Conservation (phyloP, 2,888 invertebrate species). For the Alloscopus bannaensis region DNA sequence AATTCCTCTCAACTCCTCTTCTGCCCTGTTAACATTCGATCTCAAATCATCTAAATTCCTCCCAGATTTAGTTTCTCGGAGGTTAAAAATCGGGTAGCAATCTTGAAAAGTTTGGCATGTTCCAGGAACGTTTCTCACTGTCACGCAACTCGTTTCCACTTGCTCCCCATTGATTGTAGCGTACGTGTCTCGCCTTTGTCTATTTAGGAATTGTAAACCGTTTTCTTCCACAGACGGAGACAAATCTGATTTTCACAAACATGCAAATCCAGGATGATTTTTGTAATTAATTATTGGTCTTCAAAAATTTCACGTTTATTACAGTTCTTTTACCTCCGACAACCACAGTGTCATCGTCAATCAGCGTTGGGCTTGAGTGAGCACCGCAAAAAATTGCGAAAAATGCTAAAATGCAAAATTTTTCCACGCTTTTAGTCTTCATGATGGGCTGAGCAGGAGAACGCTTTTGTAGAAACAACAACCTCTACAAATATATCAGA, state of each 20-base stretch:
- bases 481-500: no score
- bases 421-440: neutral
- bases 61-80: slow-evolving; percentile 14
- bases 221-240: neutral
- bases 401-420: neutral
- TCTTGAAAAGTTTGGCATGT: slow-evolving; percentile 55
- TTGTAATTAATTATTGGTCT: no score
- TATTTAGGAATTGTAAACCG: neutral
- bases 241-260: neutral
- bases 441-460: no score
- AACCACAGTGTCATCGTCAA: slow-evolving; percentile 40
- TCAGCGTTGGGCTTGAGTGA: neutral
- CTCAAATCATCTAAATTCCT: neutral
- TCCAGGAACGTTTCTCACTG: slow-evolving; percentile 45
- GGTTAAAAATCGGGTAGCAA: slow-evolving; percentile 48
- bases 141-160: slow-evolving; percentile 49
- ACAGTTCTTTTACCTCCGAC: slow-evolving; percentile 35
- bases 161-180: slow-evolving; percentile 28
- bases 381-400: neutral
- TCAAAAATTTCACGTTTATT: no score
- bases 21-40: slow-evolving; percentile 2
- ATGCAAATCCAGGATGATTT: no score
- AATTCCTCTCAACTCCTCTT: slow-evolving; percentile 48
- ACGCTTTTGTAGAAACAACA: no score
- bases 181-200: slow-evolving; percentile 21